Conservation (phyloP, 64 coral and sea anemone genomes). For the Actinia tenebrosa region DNA sequence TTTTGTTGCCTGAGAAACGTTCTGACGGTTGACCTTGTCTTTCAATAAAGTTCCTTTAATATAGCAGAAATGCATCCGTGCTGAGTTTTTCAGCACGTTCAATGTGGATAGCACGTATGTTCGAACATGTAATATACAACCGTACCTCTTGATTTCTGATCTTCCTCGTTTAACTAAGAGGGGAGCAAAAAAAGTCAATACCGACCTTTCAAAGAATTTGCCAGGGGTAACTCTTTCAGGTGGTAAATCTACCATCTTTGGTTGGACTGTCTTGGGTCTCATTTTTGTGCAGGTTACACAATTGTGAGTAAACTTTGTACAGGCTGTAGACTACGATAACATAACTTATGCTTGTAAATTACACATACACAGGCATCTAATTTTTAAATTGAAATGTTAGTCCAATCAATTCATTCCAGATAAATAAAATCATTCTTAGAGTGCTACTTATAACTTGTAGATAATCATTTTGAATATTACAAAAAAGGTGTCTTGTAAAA, state of each 20-base stretch:
- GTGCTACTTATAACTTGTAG: no score
- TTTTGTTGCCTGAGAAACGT: constrained; percentile 10
- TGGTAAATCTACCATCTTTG: constrained; percentile 35
- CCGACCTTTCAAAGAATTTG: constrained; percentile 35
- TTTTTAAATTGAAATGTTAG: no score
- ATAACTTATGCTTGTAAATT: no score
- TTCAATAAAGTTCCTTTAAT: constrained; percentile 18
- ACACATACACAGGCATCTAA: no score
- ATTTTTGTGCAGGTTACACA: constrained; percentile 16
- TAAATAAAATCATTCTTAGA: no score
- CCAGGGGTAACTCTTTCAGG: neutral
- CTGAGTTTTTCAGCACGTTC: constrained; percentile 6
- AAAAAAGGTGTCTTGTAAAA: no score
- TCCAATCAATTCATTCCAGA: no score
- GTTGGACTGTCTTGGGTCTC: constrained; percentile 21
- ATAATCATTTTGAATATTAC: no score
- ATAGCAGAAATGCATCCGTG: neutral
- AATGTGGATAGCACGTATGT: constrained; percentile 24
- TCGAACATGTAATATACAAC: constrained; percentile 46
- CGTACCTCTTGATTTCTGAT: constrained; percentile 25
- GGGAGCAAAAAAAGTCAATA: constrained; percentile 37
- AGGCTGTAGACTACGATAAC: no score
- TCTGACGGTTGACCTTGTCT: neutral
- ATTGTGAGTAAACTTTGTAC: neutral
- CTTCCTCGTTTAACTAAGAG: constrained; percentile 27